Percentiles rank a stretch among this genome's conserved stretches.
Evolutionary conservation across 2,113 vertebrate species (phyloP).

Genomic region (Hippoglossus stenolepis): DNA sequence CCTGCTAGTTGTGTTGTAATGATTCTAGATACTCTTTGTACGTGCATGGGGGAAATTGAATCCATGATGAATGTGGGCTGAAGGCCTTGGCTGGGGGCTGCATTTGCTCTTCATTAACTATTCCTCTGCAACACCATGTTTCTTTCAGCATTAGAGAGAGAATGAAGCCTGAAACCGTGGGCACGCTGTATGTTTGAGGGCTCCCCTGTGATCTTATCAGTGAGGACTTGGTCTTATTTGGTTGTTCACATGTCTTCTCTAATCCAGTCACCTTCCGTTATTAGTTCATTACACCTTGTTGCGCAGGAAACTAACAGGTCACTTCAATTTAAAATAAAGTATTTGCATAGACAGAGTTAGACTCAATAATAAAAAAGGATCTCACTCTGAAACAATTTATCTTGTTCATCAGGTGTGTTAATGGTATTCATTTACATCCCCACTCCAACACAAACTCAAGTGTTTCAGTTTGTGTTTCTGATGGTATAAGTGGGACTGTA

Average conservation of each 20-base stretch:
- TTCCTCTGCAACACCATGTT: slow-evolving; percentile 59
- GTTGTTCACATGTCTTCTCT: not conserved
- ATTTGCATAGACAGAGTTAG: no score
- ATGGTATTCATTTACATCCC: not conserved
- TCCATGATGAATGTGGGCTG: slow-evolving; percentile 77
- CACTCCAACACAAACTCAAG: not conserved
- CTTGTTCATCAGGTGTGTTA: not conserved
- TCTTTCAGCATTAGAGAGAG: slow-evolving; percentile 48
- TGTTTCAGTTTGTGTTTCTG: not conserved
- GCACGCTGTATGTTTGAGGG: slow-evolving; percentile 29
- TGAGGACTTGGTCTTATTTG: not conserved
- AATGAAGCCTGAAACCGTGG: slow-evolving; percentile 41
- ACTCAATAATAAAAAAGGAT: no score
- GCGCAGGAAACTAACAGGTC: not conserved
- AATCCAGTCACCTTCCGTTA: not conserved
- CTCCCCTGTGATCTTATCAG: not conserved
- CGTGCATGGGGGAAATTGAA: slow-evolving; percentile 73
- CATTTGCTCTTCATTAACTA: slow-evolving; percentile 72
- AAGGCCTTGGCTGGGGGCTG: slow-evolving; percentile 59
- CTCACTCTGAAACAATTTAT: not conserved
- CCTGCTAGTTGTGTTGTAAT: slow-evolving; percentile 78
- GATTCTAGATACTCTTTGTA: slow-evolving; percentile 75
- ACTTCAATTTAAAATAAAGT: no score
- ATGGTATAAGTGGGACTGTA: not conserved
- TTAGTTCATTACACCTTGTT: not conserved